phyloP scores from a whole-genome alignment of 2,113 vertebrate genomes.

The Corvus moneduloides region DNA sequence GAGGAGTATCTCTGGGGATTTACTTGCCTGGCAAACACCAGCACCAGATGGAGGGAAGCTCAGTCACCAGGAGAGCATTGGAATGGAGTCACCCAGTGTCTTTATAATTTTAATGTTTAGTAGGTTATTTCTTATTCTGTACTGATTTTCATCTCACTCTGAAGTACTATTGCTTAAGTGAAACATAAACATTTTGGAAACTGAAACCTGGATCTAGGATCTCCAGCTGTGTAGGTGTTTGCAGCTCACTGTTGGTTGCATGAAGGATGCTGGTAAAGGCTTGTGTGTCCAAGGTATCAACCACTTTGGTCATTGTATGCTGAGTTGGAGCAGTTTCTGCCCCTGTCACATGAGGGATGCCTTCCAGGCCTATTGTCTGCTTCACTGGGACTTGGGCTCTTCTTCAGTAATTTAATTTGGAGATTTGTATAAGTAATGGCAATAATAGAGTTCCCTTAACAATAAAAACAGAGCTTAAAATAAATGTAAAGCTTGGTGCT shows the following conservation, averaged over 20 bases:
- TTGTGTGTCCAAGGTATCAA: neutral
- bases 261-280: neutral
- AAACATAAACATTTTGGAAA: neutral
- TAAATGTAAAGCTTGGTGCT: neutral
- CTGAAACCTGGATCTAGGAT: neutral
- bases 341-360: neutral
- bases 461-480: neutral
- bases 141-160: neutral
- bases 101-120: neutral
- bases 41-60: neutral
- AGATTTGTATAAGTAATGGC: neutral
- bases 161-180: neutral
- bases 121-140: neutral
- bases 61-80: accelerated
- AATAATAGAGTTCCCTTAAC: neutral
- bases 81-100: neutral
- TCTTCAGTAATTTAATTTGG: neutral
- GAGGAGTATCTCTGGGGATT: neutral
- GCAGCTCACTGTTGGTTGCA: neutral
- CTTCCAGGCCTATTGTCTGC: neutral
- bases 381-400: neutral
- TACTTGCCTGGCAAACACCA: neutral
- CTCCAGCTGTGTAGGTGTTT: neutral
- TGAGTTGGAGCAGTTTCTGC: neutral
- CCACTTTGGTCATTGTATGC: neutral